Conservation (phyloP, 2,888 invertebrate species). For the Pollenia labialis region DNA sequence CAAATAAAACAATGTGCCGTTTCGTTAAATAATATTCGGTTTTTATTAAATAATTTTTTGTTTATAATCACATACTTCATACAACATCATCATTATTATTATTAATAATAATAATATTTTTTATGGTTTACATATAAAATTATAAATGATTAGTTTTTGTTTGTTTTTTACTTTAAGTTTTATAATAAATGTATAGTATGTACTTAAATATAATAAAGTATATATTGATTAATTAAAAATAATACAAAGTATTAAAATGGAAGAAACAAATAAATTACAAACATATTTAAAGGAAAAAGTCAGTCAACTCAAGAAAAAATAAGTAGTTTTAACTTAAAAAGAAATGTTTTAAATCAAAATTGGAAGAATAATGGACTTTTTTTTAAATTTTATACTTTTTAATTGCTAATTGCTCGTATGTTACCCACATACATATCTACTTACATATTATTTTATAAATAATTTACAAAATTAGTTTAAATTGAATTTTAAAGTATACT, state of each 20-base stretch:
- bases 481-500: conserved; percentile 68
- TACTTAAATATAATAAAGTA: conserved; percentile 53
- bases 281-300: conserved; percentile 46
- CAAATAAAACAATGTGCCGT: too few species aligned
- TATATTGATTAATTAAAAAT: conserved; percentile 41
- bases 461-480: conserved; percentile 55
- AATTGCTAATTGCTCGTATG: not conserved
- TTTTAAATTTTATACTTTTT: conserved; percentile 7
- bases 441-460: conserved; percentile 19
- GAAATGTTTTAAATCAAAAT: conserved; percentile 36
- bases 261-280: conserved; percentile 65
- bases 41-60: conserved; percentile 69
- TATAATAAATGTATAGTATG: conserved; percentile 42
- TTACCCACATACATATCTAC: not conserved
- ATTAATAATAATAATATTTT: conserved; percentile 18
- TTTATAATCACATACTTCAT: conserved; percentile 70
- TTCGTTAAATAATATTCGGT: conserved; percentile 62
- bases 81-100: conserved; percentile 62
- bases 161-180: conserved; percentile 33
- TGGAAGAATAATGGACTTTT: conserved; percentile 53
- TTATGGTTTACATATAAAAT: conserved; percentile 56
- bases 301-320: conserved; percentile 54
- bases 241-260: conserved; percentile 61
- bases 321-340: conserved; percentile 31
- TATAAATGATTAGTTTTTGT: conserved; percentile 51